A percentile compares a stretch with the other conserved stretches of the same genome.
Conservation (phyloP, 2,113 vertebrate species). For the Gambusia affinis region DNA sequence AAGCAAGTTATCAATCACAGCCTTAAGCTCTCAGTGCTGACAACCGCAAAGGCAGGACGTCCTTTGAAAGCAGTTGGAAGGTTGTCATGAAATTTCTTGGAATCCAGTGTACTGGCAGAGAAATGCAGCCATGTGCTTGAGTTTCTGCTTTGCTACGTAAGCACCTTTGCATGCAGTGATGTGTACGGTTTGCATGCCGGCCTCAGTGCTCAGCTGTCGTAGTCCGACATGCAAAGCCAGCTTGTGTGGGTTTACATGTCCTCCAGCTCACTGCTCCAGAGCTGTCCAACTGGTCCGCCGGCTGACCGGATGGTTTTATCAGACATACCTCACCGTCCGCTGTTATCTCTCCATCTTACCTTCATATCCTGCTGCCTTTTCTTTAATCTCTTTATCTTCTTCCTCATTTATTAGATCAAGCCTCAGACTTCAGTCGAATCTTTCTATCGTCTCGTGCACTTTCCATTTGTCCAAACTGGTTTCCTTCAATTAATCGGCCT, state of each 20-base stretch:
- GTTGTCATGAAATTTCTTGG: conserved; percentile 32
- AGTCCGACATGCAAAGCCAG: conserved; percentile 44
- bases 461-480: conserved; percentile 4
- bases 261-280: neutral
- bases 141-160: conserved; percentile 13
- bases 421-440: neutral
- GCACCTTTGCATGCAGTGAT: neutral
- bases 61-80: conserved; percentile 29
- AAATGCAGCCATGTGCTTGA: neutral
- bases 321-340: neutral
- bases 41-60: conserved; percentile 60
- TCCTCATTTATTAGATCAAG: conserved; percentile 1
- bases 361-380: conserved; percentile 1
- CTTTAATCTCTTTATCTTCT: neutral
- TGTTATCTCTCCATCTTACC: neutral
- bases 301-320: conserved; percentile 5
- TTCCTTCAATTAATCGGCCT: conserved; percentile 9
- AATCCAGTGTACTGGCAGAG: conserved; percentile 6
- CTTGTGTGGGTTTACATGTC: conserved; percentile 37
- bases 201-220: conserved; percentile 1
- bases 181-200: conserved; percentile 42
- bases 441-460: neutral
- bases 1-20: conserved; percentile 71
- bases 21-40: conserved; percentile 54
- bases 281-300: conserved; percentile 1